Percentiles rank a stretch among this genome's conserved stretches.
Conservation (phyloP, 2,888 invertebrate species). For the Orthosia gracilis region DNA sequence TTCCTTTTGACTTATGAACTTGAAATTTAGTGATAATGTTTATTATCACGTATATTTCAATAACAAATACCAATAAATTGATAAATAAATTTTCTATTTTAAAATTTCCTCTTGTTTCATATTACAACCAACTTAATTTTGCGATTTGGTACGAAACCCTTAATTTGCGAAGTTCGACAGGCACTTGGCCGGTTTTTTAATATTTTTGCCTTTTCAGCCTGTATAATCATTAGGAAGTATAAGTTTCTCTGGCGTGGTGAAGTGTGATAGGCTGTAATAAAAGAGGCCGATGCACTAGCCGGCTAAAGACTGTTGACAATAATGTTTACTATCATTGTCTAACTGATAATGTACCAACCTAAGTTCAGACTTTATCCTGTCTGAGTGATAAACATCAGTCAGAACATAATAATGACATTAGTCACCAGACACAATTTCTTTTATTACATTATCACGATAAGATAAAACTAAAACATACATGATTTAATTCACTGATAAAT, state of each 20-base stretch:
- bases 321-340: slow-evolving; percentile 22
- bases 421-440: slow-evolving; percentile 34
- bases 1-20: too few species aligned
- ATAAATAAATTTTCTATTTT: too few species aligned
- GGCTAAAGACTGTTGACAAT: slow-evolving; percentile 12
- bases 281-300: slow-evolving; percentile 31
- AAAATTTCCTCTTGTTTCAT: too few species aligned
- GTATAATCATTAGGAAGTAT: background rate
- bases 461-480: slow-evolving; percentile 40
- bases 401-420: slow-evolving; percentile 32
- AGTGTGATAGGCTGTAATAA: background rate
- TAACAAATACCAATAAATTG: too few species aligned
- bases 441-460: slow-evolving; percentile 45
- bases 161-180: too few species aligned
- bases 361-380: slow-evolving; percentile 22
- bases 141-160: too few species aligned
- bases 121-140: too few species aligned
- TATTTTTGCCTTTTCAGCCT: too few species aligned
- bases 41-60: too few species aligned
- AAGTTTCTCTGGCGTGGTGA: background rate
- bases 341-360: slow-evolving; percentile 21
- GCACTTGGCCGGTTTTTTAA: too few species aligned
- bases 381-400: slow-evolving; percentile 27
- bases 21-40: too few species aligned
- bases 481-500: slow-evolving; percentile 47